These are phyloP conservation scores for Polietes domitor DNA, from an alignment of 2,888 invertebrate genomes.

Conservation along the genomic window DNA sequence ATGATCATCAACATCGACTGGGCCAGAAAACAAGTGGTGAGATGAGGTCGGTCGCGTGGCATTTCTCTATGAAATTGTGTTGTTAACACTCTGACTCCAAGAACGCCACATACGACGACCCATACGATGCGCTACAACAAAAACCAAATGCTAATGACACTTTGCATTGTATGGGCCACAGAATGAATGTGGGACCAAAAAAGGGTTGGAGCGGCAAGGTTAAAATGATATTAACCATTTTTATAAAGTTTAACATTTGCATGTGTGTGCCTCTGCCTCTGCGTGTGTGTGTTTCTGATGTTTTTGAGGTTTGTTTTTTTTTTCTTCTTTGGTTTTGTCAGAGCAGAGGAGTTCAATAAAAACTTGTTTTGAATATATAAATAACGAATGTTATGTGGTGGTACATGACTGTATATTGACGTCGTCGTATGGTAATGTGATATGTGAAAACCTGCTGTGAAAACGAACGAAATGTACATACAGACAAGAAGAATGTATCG, in stretches of 20 bases:
- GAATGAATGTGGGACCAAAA: neutral
- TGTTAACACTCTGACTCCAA: constrained; percentile 24
- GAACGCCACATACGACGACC: neutral
- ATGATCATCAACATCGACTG: neutral
- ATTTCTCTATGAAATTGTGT: neutral
- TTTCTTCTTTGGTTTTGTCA: no score
- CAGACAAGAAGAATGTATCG: neutral
- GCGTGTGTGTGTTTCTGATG: constrained; percentile 1
- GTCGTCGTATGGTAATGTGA: constrained; percentile 46
- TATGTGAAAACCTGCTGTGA: constrained; percentile 48
- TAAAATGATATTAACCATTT: constrained; percentile 33
- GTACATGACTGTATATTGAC: constrained; percentile 32
- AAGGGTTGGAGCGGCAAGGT: constrained; percentile 9
- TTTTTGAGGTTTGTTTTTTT: constrained; percentile 25
- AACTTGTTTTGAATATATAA: constrained; percentile 62
- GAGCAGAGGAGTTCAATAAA: constrained; percentile 35
- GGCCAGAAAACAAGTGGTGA: neutral
- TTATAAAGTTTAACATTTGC: constrained; percentile 25
- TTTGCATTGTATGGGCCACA: constrained; percentile 8
- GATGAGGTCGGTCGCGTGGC: no score
- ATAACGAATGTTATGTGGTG: constrained; percentile 50
- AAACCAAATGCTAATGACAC: neutral
- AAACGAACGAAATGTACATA: constrained; percentile 14
- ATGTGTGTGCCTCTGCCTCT: neutral
- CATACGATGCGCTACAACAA: neutral